Evolutionary conservation across 2,113 vertebrate species (phyloP).

Genomic region (Ameiurus melas): DNA sequence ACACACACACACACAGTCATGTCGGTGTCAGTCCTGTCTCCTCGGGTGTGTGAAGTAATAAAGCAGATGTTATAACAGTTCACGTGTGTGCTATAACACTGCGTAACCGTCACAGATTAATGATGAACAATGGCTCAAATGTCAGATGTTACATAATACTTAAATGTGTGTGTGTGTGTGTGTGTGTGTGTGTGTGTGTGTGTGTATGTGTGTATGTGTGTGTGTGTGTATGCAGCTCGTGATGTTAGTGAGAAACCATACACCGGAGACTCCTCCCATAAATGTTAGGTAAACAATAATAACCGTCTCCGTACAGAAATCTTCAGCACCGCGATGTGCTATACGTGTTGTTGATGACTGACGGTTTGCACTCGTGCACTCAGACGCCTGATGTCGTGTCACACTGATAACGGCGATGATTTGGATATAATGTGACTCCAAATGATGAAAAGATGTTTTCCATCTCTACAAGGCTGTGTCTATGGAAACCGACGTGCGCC

Average conservation of each 20-base stretch:
- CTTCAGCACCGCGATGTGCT: background rate
- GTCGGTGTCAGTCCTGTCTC: background rate
- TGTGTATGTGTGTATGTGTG: background rate
- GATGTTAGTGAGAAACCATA: too few relatives aligned
- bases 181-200: background rate
- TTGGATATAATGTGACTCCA: background rate
- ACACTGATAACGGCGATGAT: background rate
- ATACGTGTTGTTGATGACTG: background rate
- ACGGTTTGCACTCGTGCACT: background rate
- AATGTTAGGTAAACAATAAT: too few relatives aligned
- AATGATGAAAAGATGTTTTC: conserved; percentile 25
- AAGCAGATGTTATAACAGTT: background rate
- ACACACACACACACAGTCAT: conserved; percentile 25
- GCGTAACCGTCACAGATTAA: too few relatives aligned
- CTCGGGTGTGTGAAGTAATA: background rate
- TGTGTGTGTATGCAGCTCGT: background rate
- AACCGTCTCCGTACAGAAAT: too few relatives aligned
- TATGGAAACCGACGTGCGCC: conserved; percentile 12
- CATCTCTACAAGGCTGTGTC: conserved; percentile 27
- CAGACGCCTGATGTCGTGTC: background rate
- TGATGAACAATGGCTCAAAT: background rate
- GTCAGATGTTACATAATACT: background rate
- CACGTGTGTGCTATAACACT: background rate
- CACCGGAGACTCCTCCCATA: background rate
- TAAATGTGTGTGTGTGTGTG: background rate